A percentile compares a stretch with the other conserved stretches of the same genome.
Evolutionary conservation across 2,888 invertebrate species (phyloP).

Genomic region (Buathra laborator): DNA sequence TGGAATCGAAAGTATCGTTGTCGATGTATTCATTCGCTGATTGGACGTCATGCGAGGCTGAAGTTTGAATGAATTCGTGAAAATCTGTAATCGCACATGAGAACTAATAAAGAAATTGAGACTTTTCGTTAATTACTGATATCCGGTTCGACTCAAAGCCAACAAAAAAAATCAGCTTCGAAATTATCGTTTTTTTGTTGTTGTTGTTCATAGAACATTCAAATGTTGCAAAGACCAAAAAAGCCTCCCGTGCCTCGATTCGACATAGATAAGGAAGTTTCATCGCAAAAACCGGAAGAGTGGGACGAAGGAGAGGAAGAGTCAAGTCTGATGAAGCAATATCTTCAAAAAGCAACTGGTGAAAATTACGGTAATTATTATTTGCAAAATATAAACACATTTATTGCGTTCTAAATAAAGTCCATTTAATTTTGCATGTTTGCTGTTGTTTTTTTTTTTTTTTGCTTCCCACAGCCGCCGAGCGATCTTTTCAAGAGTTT

Average conservation of each 20-base stretch:
- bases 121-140: too few relatives aligned
- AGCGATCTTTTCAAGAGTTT: conserved; percentile 70
- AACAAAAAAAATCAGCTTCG: not conserved
- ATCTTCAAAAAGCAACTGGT: conserved; percentile 75
- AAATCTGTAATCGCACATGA: not conserved
- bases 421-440: not conserved
- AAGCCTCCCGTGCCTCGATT: conserved; percentile 82
- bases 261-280: conserved; percentile 56
- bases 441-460: not conserved
- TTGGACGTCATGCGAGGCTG: not conserved
- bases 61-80: not conserved
- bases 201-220: conserved; percentile 85
- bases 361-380: conserved; percentile 50
- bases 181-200: conserved; percentile 24
- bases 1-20: not conserved
- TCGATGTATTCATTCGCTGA: too few relatives aligned
- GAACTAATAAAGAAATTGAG: too few relatives aligned
- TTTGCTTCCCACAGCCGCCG: conserved; percentile 43
- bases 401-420: not conserved
- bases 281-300: conserved; percentile 23
- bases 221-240: conserved; percentile 85
- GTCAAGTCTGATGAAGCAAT: conserved; percentile 77
- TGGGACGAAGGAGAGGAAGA: conserved; percentile 77
- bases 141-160: not conserved
- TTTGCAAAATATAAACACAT: not conserved